phyloP scores from a whole-genome alignment of 1,140 invertebrate genomes.

The Batillaria attramentaria region DNA sequence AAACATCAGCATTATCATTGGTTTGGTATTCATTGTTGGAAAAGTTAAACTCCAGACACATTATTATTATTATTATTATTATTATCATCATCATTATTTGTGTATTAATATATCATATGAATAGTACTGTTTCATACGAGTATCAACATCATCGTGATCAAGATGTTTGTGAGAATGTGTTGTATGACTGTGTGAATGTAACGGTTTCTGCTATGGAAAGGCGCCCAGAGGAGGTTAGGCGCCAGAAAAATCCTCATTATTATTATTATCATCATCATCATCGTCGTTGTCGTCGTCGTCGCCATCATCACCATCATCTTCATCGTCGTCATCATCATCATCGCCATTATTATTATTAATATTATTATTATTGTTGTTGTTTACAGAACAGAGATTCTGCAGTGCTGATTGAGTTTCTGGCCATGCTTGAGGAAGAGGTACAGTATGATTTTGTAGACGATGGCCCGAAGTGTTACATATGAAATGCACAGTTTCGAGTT shows the following conservation, averaged over 20 bases:
- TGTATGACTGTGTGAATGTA: background rate
- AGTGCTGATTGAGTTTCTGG: constrained; percentile 5
- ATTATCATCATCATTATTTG: background rate
- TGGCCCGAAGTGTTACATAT: background rate
- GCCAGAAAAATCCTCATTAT: background rate
- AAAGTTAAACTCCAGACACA: background rate
- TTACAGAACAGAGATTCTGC: constrained; percentile 19
- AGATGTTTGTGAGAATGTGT: background rate
- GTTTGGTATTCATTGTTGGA: background rate
- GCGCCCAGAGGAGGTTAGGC: background rate
- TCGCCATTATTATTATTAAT: background rate
- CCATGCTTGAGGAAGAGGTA: constrained; percentile 8
- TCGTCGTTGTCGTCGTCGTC: background rate
- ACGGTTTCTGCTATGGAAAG: background rate
- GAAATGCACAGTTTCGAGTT: background rate
- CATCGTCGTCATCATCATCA: background rate
- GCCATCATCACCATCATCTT: background rate
- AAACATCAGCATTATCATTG: too few species aligned
- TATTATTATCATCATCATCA: background rate
- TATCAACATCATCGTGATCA: too few species aligned
- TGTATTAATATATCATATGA: too few species aligned
- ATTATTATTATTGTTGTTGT: background rate
- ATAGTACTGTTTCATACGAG: too few species aligned
- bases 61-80: background rate
- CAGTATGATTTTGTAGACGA: background rate